phyloP scores from a whole-genome alignment of 2,888 invertebrate genomes.

The Sminthurides aquaticus region DNA sequence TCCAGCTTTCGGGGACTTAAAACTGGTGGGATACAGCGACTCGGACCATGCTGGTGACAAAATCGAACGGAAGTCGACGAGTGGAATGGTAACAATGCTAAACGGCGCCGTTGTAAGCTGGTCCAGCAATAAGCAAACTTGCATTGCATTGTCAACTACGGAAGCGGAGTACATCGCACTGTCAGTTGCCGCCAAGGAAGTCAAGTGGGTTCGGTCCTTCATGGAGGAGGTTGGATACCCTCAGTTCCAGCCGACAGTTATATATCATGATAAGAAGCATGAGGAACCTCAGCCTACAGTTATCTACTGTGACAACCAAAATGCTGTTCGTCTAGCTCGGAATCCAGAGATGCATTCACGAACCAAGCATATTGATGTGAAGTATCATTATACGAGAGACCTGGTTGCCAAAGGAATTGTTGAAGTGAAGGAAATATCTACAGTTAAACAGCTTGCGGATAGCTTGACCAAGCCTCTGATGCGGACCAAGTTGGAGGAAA shows the following conservation, averaged over 20 bases:
- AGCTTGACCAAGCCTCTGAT: constrained; percentile 10
- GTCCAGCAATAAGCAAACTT: constrained; percentile 9
- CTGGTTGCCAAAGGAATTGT: neutral
- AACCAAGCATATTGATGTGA: constrained; percentile 13
- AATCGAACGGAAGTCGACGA: constrained; percentile 37
- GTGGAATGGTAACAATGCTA: constrained; percentile 31
- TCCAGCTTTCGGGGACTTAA: neutral
- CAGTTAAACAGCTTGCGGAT: constrained; percentile 14
- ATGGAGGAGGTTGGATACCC: constrained; percentile 11
- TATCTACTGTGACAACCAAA: constrained; percentile 17
- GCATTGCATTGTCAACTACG: constrained; percentile 5
- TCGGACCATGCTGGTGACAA: constrained; percentile 43
- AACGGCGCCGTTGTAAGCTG: constrained; percentile 9
- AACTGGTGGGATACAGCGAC: constrained; percentile 42
- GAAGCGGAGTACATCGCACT: constrained; percentile 21
- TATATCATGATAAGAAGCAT: no score
- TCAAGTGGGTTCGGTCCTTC: constrained; percentile 3
- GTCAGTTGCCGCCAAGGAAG: neutral
- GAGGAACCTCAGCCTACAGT: no score
- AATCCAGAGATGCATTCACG: constrained; percentile 12
- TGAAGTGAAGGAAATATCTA: neutral
- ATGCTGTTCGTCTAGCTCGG: neutral
- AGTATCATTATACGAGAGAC: constrained; percentile 2
- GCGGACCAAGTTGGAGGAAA: constrained; percentile 7
- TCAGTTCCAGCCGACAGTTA: neutral